Percentiles rank a stretch among this genome's conserved stretches.
These are phyloP conservation scores for Sus scrofa DNA, from an alignment of 2,113 vertebrate species.

Conservation along the genomic window T2T-Sscrofa CM000820.6:120309001-120309500, in stretches of 20 bases:
- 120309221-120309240: background rate
- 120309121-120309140: background rate
- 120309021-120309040: background rate
- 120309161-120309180: background rate
- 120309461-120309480: background rate
- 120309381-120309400: background rate
- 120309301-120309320: background rate
- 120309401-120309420: background rate
- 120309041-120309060: background rate
- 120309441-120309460: background rate
- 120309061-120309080: background rate
- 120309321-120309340: background rate
- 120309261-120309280: background rate
- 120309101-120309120: background rate
- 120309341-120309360: background rate
- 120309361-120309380: background rate
- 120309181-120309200: background rate
- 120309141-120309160: background rate
- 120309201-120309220: background rate
- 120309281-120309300: background rate
- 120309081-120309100: conserved; percentile 24
- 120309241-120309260: background rate
- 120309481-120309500: background rate
- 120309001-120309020: background rate
- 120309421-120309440: background rate